These are phyloP conservation scores for Eupithecia pulchellata DNA, from an alignment of 2,888 invertebrate species.

Conservation along the genomic window DNA sequence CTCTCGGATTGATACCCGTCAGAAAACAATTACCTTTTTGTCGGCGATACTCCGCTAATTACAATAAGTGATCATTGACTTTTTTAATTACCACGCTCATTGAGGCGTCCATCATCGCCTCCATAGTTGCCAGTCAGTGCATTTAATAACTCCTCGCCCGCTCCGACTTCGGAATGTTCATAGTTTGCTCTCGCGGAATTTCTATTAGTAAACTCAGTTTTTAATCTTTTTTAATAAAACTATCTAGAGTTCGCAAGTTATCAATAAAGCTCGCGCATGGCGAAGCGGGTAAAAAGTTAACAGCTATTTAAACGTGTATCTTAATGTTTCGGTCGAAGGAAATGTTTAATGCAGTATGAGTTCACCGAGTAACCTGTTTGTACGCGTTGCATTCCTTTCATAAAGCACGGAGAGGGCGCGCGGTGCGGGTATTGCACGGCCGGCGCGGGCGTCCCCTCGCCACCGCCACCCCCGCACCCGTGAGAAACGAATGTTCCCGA, in stretches of 20 bases:
- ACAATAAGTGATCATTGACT: slow-evolving; percentile 82
- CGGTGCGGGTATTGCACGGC: slow-evolving; percentile 52
- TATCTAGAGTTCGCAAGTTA: slow-evolving; percentile 44
- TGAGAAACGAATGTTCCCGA: slow-evolving; percentile 81
- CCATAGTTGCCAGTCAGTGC: slow-evolving; percentile 83
- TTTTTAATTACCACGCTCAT: slow-evolving; percentile 81
- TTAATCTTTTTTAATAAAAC: slow-evolving; percentile 55
- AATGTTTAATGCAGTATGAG: slow-evolving; percentile 59
- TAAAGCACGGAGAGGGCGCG: slow-evolving; percentile 56
- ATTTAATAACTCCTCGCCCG: slow-evolving; percentile 72
- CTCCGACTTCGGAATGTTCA: slow-evolving; percentile 62
- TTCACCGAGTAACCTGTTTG: slow-evolving; percentile 72
- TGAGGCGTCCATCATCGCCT: slow-evolving; percentile 76
- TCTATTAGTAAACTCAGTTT: slow-evolving; percentile 67
- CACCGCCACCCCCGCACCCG: slow-evolving; percentile 58
- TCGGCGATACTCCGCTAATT: slow-evolving; percentile 80
- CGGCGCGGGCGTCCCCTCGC: slow-evolving; percentile 42
- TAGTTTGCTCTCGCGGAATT: slow-evolving; percentile 77
- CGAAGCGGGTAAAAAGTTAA: slow-evolving; percentile 57
- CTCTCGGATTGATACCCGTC: slow-evolving; percentile 67
- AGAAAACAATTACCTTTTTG: slow-evolving; percentile 82
- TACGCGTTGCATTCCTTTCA: slow-evolving; percentile 73
- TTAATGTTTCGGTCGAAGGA: slow-evolving; percentile 60
- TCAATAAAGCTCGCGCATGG: slow-evolving; percentile 49
- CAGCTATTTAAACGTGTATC: slow-evolving; percentile 63